phyloP scores from a whole-genome alignment of 1,140 invertebrate species.

The Scaptomyza hsui region DNA sequence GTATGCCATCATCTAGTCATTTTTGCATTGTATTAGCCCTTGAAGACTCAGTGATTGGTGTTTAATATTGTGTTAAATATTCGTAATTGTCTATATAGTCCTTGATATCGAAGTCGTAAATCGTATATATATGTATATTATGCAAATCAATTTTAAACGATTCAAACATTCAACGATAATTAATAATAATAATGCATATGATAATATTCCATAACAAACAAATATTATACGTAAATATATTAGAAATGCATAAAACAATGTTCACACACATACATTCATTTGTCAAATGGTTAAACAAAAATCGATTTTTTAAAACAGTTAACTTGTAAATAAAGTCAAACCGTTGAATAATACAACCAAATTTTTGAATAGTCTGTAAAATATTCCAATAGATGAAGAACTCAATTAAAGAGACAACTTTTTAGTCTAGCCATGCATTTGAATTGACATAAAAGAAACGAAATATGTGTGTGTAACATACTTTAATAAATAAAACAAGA shows the following conservation, averaged over 20 bases:
- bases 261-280: slow-evolving; percentile 65
- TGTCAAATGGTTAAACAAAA: slow-evolving; percentile 19
- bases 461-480: slow-evolving; percentile 61
- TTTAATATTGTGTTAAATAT: slow-evolving; percentile 81
- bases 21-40: slow-evolving; percentile 76
- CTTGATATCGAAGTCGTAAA: slow-evolving; percentile 76
- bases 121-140: slow-evolving; percentile 61
- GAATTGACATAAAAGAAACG: slow-evolving; percentile 1
- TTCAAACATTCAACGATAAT: slow-evolving; percentile 60
- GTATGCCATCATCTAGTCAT: slow-evolving; percentile 71
- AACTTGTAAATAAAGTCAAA: slow-evolving; percentile 19
- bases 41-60: slow-evolving; percentile 80
- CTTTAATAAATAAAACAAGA: slow-evolving; percentile 16
- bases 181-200: slow-evolving; percentile 69
- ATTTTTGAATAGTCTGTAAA: slow-evolving; percentile 17
- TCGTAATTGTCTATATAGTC: slow-evolving; percentile 80
- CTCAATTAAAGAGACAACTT: not conserved
- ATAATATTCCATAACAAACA: slow-evolving; percentile 51
- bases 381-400: not conserved
- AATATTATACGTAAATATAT: slow-evolving; percentile 64
- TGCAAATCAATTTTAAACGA: slow-evolving; percentile 66
- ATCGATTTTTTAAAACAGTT: not conserved
- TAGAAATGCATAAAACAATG: slow-evolving; percentile 60
- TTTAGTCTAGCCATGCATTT: slow-evolving; percentile 15
- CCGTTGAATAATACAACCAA: not conserved